Conservation (phyloP, 2,888 invertebrate species). For the Pomacea canaliculata region DNA sequence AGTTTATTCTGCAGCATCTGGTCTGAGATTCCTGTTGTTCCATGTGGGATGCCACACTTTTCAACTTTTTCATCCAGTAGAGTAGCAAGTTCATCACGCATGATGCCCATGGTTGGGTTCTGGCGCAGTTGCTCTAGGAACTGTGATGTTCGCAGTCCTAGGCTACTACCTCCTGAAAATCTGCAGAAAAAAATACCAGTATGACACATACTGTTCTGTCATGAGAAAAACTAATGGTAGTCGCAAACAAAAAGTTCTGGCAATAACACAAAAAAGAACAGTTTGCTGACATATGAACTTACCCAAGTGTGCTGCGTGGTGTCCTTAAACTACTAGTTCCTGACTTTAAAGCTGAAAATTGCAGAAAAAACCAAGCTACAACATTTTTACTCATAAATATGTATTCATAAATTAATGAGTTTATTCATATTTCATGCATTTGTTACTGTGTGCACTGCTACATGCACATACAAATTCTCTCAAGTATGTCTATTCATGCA, state of each 20-base stretch:
- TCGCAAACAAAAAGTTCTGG: no score
- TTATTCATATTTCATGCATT: no score
- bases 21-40: conserved; percentile 44
- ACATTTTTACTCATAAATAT: no score
- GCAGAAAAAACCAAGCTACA: no score
- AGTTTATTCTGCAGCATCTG: conserved; percentile 56
- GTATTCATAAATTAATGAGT: neutral
- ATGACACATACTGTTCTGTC: neutral
- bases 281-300: no score
- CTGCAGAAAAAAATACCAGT: conserved; percentile 9
- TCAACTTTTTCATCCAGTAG: conserved; percentile 60
- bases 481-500: no score
- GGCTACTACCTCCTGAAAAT: conserved; percentile 44
- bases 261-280: no score
- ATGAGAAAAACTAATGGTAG: neutral
- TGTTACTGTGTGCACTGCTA: no score
- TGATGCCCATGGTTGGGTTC: conserved; percentile 58
- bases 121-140: conserved; percentile 58
- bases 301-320: neutral
- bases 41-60: conserved; percentile 62
- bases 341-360: conserved; percentile 28
- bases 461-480: no score
- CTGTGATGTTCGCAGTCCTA: conserved; percentile 52
- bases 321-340: conserved; percentile 36
- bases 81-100: conserved; percentile 59